phyloP scores from a whole-genome alignment of 2,797 vertebrate genomes.

The Thripadectes ignobilis region DNA sequence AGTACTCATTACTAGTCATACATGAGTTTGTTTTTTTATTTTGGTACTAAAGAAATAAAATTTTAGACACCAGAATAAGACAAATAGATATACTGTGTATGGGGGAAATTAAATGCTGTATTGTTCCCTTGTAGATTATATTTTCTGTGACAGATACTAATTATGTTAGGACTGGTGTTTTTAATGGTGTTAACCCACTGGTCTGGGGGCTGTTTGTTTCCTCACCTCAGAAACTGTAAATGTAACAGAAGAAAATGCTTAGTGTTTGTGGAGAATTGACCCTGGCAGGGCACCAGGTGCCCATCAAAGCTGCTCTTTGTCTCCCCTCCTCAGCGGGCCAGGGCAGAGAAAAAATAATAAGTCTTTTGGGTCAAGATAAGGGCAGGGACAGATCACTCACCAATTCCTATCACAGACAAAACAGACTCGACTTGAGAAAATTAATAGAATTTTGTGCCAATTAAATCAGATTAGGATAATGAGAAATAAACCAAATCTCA shows the following conservation, averaged over 20 bases:
- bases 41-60: neutral
- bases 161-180: neutral
- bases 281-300: neutral
- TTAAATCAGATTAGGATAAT: neutral
- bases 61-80: neutral
- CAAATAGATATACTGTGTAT: neutral
- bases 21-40: neutral
- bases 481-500: neutral
- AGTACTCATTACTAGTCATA: neutral
- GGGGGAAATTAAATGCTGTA: neutral
- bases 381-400: neutral
- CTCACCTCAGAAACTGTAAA: neutral
- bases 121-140: neutral
- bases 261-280: neutral
- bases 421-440: accelerated
- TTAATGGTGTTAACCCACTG: neutral
- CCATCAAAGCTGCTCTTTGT: neutral
- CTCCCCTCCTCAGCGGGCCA: neutral
- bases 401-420: neutral
- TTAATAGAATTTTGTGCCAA: neutral
- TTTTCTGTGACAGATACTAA: conserved; percentile 20
- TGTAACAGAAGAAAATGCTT: neutral
- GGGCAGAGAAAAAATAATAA: neutral
- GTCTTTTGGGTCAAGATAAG: neutral
- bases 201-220: neutral